Evolutionary conservation across 1,140 invertebrate genomes (phyloP), one percentile per base, ranked within the genome.

Genomic region (Marisa cornuarietis): DNA sequence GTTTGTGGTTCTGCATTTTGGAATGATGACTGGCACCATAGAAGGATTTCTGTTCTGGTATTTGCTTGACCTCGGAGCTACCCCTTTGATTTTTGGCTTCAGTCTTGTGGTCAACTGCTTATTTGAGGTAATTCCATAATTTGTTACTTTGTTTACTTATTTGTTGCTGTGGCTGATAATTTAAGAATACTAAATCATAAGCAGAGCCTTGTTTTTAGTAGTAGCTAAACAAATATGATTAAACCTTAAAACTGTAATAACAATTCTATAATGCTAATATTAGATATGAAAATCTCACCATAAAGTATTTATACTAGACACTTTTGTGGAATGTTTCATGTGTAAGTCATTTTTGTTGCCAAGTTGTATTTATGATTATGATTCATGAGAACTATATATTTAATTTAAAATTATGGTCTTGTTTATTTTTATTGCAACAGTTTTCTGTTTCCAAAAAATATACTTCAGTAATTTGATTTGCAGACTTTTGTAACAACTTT

Each of bases 121-220:
- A 42, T 71, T 80, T 76, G 81, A 84, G 81, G 81, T 82, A n/a
- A 80, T 68, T 16, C 20, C 1, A 51, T 49, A 11, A 51, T 72
- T n/a, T 49, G 49, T 72, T 72, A 8, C 51, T 71, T 71, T 51
- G 7, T 68, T n/a, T 68, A 68, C 65, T 16, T n/a, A 68, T n/a
- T n/a, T 18, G 65, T n/a, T n/a, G 26, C 65, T 68, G 58, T 65
- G 26, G 22, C 10, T 96, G 78, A 95, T 95, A 14, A 91, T 96
- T 51, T 90, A 96, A 5, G 94, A 95, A 42, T 42, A 6, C 31
- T 42, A 42, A 42, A 42, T 42, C 31, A 1, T 42, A 42, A 6
- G 31, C 31, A 42, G 31, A 42, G 31, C 1, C 31, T 42, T n/a
- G n/a, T n/a, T n/a, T n/a, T n/a, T n/a, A n/a, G 6, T 42, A 2